These are phyloP conservation scores for Acropora tenuis DNA, from an alignment of 64 coral and sea anemone species.

Conservation along the genomic window DNA sequence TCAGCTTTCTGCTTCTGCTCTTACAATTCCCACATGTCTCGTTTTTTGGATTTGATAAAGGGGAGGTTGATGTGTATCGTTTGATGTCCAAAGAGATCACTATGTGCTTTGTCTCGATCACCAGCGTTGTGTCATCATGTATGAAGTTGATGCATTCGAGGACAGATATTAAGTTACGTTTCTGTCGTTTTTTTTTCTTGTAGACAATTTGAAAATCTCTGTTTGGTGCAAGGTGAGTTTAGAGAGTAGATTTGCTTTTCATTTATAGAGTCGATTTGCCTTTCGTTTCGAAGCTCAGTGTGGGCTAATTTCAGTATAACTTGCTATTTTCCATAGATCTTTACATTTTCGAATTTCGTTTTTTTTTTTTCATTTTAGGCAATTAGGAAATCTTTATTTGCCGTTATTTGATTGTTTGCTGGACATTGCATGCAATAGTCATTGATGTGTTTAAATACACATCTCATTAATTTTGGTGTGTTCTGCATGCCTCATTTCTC, in stretches of 20 bases:
- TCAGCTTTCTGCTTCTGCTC: too few relatives aligned
- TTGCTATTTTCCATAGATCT: neutral
- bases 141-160: neutral
- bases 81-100: neutral
- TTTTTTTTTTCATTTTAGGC: too few relatives aligned
- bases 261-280: neutral
- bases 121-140: neutral
- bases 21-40: too few relatives aligned
- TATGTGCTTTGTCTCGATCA: neutral
- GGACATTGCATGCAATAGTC: too few relatives aligned
- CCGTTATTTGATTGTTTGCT: too few relatives aligned
- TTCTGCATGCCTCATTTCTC: too few relatives aligned
- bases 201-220: neutral
- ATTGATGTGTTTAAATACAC: too few relatives aligned
- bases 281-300: neutral
- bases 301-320: neutral
- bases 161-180: neutral
- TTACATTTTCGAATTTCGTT: too few relatives aligned
- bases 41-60: too few relatives aligned
- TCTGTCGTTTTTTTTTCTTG: neutral
- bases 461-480: too few relatives aligned
- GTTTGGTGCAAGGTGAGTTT: conserved; percentile 11
- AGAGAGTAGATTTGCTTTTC: neutral
- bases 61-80: neutral
- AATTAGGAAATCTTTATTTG: too few relatives aligned